Evolutionary conservation across 2,797 vertebrate genomes (phyloP).

Genomic region (Hafferia zeledoni): DNA sequence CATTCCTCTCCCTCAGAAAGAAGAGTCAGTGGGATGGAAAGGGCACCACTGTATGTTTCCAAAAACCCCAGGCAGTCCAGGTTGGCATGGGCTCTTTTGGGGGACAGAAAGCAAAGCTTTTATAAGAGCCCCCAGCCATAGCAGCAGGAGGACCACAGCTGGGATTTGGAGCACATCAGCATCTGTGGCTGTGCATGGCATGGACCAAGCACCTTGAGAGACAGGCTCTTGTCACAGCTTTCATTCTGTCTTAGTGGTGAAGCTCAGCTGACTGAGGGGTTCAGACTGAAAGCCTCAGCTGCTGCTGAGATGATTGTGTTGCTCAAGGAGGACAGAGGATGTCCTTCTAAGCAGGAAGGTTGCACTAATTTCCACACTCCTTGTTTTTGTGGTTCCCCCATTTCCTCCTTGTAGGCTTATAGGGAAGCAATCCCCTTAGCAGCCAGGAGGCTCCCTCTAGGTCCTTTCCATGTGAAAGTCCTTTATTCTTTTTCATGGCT

Average conservation of each 20-base stretch:
- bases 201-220: background rate
- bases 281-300: background rate
- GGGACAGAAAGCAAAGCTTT: background rate
- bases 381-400: background rate
- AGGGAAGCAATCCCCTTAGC: background rate
- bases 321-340: background rate
- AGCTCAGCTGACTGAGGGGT: background rate
- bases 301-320: fast-evolving
- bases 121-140: background rate
- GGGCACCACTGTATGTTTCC: fast-evolving
- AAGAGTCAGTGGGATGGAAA: background rate
- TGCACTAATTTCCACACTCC: background rate
- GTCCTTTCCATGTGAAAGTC: background rate
- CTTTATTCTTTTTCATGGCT: background rate
- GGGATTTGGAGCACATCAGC: background rate
- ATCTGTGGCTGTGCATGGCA: fast-evolving
- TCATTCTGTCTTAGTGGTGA: background rate
- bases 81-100: no score
- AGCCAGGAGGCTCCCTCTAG: background rate
- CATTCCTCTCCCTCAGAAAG: background rate
- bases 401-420: background rate
- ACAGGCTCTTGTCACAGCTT: background rate
- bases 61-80: background rate
- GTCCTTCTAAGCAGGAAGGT: background rate
- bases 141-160: background rate